Evolutionary conservation across 2,888 invertebrate species (phyloP).

Genomic region (Sphaerophoria taeniata): DNA sequence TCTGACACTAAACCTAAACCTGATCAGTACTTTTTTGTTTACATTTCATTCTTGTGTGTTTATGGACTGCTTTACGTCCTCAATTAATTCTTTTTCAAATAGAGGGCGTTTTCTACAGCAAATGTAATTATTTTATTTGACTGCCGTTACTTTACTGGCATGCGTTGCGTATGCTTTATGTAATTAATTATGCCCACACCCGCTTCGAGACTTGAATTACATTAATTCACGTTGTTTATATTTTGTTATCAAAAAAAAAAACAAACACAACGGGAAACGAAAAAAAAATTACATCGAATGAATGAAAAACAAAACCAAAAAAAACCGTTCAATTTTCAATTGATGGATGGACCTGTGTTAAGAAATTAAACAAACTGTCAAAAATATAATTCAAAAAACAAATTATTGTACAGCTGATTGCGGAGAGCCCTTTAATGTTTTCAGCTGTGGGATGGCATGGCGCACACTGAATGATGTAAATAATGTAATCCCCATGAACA

Average conservation of each 20-base stretch:
- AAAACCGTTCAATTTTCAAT: slow-evolving; percentile 34
- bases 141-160: slow-evolving; percentile 41
- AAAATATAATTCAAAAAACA: slow-evolving; percentile 31
- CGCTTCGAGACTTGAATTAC: slow-evolving; percentile 53
- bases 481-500: slow-evolving; percentile 41
- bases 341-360: slow-evolving; percentile 7
- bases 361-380: not conserved
- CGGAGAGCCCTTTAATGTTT: slow-evolving; percentile 26
- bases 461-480: slow-evolving; percentile 45
- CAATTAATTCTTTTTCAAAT: slow-evolving; percentile 9
- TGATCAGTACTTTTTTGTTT: too few species aligned
- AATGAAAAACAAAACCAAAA: slow-evolving; percentile 21
- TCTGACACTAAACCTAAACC: too few species aligned
- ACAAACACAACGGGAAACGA: slow-evolving; percentile 43
- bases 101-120: slow-evolving; percentile 35
- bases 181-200: slow-evolving; percentile 65
- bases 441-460: not conserved
- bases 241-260: slow-evolving; percentile 49
- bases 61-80: slow-evolving; percentile 7
- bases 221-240: slow-evolving; percentile 53
- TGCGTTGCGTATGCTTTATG: slow-evolving; percentile 29
- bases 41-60: not conserved
- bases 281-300: not conserved
- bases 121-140: slow-evolving; percentile 49
- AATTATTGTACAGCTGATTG: slow-evolving; percentile 55